These are phyloP conservation scores for Bhutanitis thaidina DNA, from an alignment of 2,888 invertebrate genomes.

Conservation along the genomic window DNA sequence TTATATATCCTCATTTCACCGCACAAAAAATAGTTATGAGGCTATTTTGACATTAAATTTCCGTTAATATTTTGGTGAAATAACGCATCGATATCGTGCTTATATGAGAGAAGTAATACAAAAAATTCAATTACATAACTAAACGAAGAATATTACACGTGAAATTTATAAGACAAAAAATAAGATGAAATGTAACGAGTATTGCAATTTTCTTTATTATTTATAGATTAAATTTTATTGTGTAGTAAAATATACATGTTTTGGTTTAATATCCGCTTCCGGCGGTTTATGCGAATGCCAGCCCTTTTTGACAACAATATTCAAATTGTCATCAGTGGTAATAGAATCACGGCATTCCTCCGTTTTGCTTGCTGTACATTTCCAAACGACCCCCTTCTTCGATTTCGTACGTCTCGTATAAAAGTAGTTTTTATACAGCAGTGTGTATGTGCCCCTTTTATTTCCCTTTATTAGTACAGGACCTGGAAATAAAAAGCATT, in stretches of 20 bases:
- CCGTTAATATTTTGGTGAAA: no score
- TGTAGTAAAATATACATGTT: conserved; percentile 67
- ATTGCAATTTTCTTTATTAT: no score
- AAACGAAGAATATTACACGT: no score
- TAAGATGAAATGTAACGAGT: no score
- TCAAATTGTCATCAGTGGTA: conserved; percentile 56
- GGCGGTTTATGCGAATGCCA: conserved; percentile 48
- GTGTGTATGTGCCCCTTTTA: conserved; percentile 51
- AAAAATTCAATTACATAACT: no score
- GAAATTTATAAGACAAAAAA: no score
- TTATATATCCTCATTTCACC: no score
- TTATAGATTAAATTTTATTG: conserved; percentile 24
- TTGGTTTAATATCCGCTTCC: conserved; percentile 43
- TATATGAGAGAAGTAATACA: no score
- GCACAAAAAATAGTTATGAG: no score
- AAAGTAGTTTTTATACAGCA: conserved; percentile 51
- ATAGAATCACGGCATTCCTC: conserved; percentile 53
- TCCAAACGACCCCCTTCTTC: conserved; percentile 66
- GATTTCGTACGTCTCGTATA: conserved; percentile 55
- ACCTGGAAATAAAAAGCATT: conserved; percentile 40
- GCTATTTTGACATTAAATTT: no score
- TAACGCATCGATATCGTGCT: no score
- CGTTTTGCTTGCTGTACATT: conserved; percentile 53
- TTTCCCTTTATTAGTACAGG: conserved; percentile 57
- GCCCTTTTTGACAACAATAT: conserved; percentile 47